These are phyloP conservation scores for Protaetia brevitarsis DNA, from an alignment of 1,140 invertebrate species.

Conservation along the genomic window DNA sequence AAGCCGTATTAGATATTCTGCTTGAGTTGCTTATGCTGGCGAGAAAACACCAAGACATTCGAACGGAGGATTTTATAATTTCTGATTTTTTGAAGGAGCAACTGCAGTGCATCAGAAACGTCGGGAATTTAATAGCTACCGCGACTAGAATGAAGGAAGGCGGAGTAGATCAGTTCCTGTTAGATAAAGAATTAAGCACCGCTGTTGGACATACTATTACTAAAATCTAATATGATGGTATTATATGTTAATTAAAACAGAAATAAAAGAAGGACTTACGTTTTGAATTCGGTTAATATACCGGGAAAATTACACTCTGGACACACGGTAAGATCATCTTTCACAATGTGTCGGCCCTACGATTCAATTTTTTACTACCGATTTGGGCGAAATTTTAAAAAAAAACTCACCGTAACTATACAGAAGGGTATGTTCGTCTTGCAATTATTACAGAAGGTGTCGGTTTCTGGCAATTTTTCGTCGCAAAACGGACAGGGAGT, in stretches of 20 bases:
- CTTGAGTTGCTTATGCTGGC: constrained; percentile 35
- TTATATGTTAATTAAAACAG: not conserved
- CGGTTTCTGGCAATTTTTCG: constrained; percentile 68
- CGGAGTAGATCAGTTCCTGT: not conserved
- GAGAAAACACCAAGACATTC: constrained; percentile 61
- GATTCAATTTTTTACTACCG: too few species aligned
- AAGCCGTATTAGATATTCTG: constrained; percentile 52
- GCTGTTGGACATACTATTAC: not conserved
- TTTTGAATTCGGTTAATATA: constrained; percentile 70
- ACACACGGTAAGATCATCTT: constrained; percentile 85
- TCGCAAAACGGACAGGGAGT: constrained; percentile 87
- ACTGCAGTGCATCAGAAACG: not conserved
- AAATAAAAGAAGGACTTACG: constrained; percentile 55
- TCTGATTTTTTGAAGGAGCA: constrained; percentile 69
- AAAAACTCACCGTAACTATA: constrained; percentile 76
- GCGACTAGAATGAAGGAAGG: not conserved
- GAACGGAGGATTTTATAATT: constrained; percentile 69
- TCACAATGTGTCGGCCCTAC: constrained; percentile 91
- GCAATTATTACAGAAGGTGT: constrained; percentile 80
- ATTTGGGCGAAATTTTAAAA: too few species aligned
- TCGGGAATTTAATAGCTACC: not conserved
- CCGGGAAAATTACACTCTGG: constrained; percentile 94
- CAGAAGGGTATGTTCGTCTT: constrained; percentile 91
- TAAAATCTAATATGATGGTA: too few species aligned
- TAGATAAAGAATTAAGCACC: not conserved